Evolutionary conservation across 2,113 vertebrate species (phyloP), one percentile per base, ranked within the genome.

Genomic region (Melanotaenia duboulayi): DNA sequence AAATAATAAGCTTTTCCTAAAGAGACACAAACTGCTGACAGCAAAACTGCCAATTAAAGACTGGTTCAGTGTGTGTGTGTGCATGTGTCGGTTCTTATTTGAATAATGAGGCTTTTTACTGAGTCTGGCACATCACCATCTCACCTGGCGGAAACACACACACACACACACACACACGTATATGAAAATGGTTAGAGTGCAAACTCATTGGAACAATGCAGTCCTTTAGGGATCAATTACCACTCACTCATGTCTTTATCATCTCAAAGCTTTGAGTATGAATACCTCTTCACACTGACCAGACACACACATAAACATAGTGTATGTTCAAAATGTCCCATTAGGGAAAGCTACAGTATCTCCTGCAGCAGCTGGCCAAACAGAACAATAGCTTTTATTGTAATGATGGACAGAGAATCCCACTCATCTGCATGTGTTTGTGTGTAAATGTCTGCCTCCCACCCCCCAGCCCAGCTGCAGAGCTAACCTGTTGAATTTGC

Each of bases 171-270:
- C 52, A 54, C 23, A 52, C 9, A 28, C 17, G 11, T n/a, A 46
- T 5, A 44, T 37, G 40, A 25, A n/a, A 6, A 74, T 14, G 8
- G 55, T 55, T 35, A 46, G 11, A 79, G 4, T 4, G 23, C 61
- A 66, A 60, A 78, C 65, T 61, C 16, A 28, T 66, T 69, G 78
- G 60, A 71, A 86, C 76, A 81, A 80, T 70, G 60, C 73, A 78
- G 59, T 16, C 75, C 87, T 85, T 81, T 54, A 79, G 87, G 85
- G 83, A 89, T 90, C 82, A 82, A 81, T 89, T 88, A 89, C 74
- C 37, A 10, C 48, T 85, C 75, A 62, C 74, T 89, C 74, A 69
- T 12, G 19, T 83, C 87, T 89, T 84, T 83, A 87, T 87, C 87
- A 81, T 85, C 58, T 61, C 71, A 76, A 68, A 50, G 78, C 83